Evolutionary conservation across 2,797 vertebrate species (phyloP).

Genomic region (Hozukius guyotensis): DNA sequence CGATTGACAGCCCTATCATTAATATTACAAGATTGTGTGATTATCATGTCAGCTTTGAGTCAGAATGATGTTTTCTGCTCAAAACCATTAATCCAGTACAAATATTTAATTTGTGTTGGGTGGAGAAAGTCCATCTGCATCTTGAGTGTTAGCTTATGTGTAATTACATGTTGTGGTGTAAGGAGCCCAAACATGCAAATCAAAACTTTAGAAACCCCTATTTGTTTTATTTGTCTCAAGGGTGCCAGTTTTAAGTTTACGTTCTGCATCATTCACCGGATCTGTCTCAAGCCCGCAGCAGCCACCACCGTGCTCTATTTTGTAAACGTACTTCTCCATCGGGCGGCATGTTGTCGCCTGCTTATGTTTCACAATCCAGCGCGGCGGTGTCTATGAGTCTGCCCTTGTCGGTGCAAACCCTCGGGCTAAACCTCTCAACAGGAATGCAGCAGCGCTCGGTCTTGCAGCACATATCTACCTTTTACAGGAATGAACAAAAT

Average conservation of each 20-base stretch:
- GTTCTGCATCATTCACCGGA: background rate
- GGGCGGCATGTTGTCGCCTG: conserved; percentile 52
- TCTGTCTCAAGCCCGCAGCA: background rate
- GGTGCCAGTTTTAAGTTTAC: background rate
- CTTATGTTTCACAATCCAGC: conserved; percentile 42
- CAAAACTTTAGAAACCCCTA: background rate
- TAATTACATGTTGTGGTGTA: background rate
- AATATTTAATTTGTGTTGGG: background rate
- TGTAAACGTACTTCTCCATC: background rate
- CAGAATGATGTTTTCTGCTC: background rate
- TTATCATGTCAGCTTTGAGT: background rate
- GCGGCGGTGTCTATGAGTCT: conserved; percentile 19
- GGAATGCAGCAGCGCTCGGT: conserved; percentile 61
- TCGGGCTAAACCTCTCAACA: conserved; percentile 27
- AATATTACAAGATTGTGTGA: background rate
- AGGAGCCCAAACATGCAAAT: background rate
- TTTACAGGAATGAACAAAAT: conserved; percentile 27
- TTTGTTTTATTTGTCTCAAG: background rate
- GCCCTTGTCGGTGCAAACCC: conserved; percentile 31
- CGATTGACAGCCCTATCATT: no score
- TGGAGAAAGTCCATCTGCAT: background rate
- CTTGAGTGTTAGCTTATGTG: background rate
- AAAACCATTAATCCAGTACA: background rate
- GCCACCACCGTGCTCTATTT: background rate
- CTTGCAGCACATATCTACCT: conserved; percentile 34